phyloP scores from a whole-genome alignment of 2,113 vertebrate species.

The Neotoma lepida region DNA sequence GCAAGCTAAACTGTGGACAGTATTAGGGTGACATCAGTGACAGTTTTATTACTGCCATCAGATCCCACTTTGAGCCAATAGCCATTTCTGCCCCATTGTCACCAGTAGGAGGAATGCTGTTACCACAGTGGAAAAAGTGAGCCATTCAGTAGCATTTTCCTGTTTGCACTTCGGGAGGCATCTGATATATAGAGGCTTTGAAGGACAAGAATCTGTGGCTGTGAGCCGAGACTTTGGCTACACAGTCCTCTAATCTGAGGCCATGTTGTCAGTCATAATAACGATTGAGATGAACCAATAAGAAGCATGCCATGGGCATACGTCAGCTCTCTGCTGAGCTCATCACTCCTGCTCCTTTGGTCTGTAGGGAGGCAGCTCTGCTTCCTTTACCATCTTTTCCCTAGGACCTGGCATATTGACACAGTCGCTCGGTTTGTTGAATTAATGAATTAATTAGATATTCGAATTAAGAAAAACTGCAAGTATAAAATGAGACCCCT shows the following conservation, averaged over 20 bases:
- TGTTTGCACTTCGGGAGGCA: neutral
- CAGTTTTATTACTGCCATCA: neutral
- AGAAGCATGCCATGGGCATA: neutral
- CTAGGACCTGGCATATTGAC: neutral
- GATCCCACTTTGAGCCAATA: neutral
- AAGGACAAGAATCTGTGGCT: conserved; percentile 41
- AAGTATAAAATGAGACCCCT: neutral
- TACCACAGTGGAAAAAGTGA: neutral
- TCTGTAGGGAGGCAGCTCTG: neutral
- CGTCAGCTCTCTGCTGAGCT: neutral
- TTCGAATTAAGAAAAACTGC: neutral
- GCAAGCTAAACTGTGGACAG: neutral
- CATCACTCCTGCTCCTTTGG: neutral
- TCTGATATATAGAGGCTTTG: neutral
- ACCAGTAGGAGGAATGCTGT: neutral
- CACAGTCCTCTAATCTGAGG: neutral
- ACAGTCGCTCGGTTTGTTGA: neutral
- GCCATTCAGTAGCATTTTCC: neutral
- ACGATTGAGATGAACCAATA: neutral
- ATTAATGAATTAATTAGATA: neutral
- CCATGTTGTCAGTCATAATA: neutral
- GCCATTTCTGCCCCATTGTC: neutral
- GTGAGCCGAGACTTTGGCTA: neutral
- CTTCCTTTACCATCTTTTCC: neutral
- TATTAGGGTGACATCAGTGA: neutral